Base-by-base conservation (phyloP, 1,140 invertebrate species). In the Aporrectodea caliginosa region DNA sequence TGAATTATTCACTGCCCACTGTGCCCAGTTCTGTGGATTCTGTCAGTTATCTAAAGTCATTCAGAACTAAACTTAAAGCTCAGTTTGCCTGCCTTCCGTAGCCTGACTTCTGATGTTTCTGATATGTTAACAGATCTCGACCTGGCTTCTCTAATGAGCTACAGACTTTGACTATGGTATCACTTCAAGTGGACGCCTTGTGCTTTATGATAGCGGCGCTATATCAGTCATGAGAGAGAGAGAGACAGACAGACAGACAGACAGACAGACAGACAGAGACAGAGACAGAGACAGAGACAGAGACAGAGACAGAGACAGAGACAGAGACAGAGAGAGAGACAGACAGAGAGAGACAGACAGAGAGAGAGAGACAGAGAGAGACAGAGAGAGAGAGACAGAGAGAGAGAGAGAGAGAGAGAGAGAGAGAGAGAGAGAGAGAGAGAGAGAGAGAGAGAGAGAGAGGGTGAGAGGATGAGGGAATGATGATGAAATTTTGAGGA, bases 321-420 rank as follows among this genome's bases (percentile, higher is more conserved):
- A 73, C 6, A 73, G 71, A 73, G 71, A 73, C 6, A 73, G 29
- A 73, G 71, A 73, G 71, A 73, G 71, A 73, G 71, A 73, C 6
- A 73, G 6, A 73, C 6, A 73, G 71, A 73, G 6, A 73, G 71
- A 73, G 71, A 73, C 29, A 73, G 71, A 73, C 6, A 73, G 6
- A 73, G 71, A 73, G 71, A 73, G 71, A 73, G 6, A 73, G 71
- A 73, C 6, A 73, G 71, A 73, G 6, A 73, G 71, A 73, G 71
- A 73, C 6, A 73, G 71, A 73, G 71, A 73, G 6, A 73, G 71
- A 73, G 71, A 73, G 71, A 73, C 6, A 73, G 71, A 73, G 71
- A 73, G 71, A 73, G 71, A 73, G 71, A 73, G 71, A 73, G 71
- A 73, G 71, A 73, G 71, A 73, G 71, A 73, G 71, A n/a, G 71